Evolutionary conservation across 2,888 invertebrate genomes (phyloP).

Genomic region (Dasysyrphus tricinctus): DNA sequence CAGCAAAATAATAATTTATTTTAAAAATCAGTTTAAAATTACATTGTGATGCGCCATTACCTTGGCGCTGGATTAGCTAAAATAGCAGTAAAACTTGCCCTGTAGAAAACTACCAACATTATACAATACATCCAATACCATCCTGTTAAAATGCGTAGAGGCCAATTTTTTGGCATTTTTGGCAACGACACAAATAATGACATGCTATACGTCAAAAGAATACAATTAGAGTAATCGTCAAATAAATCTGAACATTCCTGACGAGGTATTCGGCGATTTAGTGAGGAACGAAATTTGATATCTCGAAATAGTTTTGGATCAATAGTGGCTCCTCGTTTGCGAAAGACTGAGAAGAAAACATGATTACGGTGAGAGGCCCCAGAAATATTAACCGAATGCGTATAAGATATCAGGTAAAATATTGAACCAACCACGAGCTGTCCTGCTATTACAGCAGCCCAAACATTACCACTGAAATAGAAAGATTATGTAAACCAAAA

Average conservation of each 20-base stretch:
- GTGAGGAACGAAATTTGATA: conserved; percentile 77
- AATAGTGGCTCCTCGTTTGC: background rate
- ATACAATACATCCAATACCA: conserved; percentile 95
- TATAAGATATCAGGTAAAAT: conserved; percentile 87
- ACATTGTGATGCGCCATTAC: conserved; percentile 80
- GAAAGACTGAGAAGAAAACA: conserved; percentile 78
- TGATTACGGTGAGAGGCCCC: conserved; percentile 2
- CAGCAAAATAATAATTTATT: background rate
- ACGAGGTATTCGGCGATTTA: conserved; percentile 75
- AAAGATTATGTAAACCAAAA: background rate
- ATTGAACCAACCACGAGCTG: conserved; percentile 87
- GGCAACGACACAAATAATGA: conserved; percentile 91
- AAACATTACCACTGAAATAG: conserved; percentile 87
- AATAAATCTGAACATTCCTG: conserved; percentile 86
- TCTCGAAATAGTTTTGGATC: conserved; percentile 52
- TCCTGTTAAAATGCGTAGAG: conserved; percentile 91
- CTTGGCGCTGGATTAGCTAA: conserved; percentile 90
- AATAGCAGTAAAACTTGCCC: conserved; percentile 93
- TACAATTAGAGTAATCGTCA: conserved; percentile 88
- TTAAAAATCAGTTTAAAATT: background rate
- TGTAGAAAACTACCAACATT: conserved; percentile 90
- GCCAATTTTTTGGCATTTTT: conserved; percentile 91
- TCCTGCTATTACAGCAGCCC: conserved; percentile 89
- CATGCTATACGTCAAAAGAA: conserved; percentile 92
- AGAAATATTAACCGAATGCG: conserved; percentile 79